A percentile compares a stretch with the other conserved stretches of the same genome.
phyloP scores from a whole-genome alignment of 2,113 vertebrate genomes.

The Equus quagga region DNA sequence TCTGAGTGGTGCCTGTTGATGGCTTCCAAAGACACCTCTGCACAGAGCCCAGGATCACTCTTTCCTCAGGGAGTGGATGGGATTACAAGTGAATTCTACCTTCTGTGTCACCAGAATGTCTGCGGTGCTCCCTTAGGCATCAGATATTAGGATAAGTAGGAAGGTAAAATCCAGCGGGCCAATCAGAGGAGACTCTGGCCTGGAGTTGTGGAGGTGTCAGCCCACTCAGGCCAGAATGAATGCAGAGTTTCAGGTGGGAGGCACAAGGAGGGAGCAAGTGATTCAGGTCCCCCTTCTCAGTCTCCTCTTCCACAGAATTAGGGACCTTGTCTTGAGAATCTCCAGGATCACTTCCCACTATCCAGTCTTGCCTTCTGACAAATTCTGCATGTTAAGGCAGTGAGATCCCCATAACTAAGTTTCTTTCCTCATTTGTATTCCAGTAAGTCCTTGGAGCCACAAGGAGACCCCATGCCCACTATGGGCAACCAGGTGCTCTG shows the following conservation, averaged over 20 bases:
- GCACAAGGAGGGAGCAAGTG: too few relatives aligned
- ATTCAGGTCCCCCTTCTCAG: fast-evolving
- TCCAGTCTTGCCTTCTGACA: not conserved
- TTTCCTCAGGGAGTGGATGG: too few relatives aligned
- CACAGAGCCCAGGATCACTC: too few relatives aligned
- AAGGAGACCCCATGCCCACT: not conserved
- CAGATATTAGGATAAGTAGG: not conserved
- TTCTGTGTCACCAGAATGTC: not conserved
- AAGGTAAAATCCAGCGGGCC: not conserved
- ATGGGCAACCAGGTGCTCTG: constrained; percentile 6
- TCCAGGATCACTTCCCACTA: not conserved
- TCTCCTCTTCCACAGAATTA: not conserved
- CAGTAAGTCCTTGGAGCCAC: too few relatives aligned
- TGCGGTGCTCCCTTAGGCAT: fast-evolving
- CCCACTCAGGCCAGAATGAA: not conserved
- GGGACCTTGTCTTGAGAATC: fast-evolving
- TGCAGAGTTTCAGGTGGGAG: not conserved
- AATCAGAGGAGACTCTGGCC: not conserved
- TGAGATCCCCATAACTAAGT: not conserved
- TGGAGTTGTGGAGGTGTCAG: not conserved
- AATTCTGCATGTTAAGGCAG: not conserved
- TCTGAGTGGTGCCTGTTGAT: too few relatives aligned
- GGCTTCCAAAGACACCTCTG: too few relatives aligned
- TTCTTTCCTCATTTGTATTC: not conserved
- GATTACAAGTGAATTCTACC: not conserved